Base-by-base conservation (phyloP, 1,140 invertebrate species). In the Panagrolaimus sp. region DNA sequence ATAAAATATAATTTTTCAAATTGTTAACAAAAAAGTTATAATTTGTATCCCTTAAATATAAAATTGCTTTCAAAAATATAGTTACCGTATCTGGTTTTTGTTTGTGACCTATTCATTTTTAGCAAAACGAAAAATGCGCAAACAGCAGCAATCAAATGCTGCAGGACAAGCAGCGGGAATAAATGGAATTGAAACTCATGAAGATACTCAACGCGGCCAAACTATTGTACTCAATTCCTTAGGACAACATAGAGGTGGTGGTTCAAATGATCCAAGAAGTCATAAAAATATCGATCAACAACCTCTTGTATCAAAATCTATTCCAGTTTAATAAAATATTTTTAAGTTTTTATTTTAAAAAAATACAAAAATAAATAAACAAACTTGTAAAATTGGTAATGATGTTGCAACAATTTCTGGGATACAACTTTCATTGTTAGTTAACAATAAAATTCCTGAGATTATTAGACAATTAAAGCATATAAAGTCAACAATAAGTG, bases 171-270 rank as follows among this genome's bases (percentile, higher is more conserved):
- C 16, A 14, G 27, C 16, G 9, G 48, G 45, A 64, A 9, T 11
- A 20, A 25, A 27, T 16, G 51, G 63, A 42, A 45, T 38, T 57
- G 66, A 16, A 47, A 16, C 45, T 47, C 20, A 63, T 47, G 20
- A 48, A 63, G 51, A 69, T 71, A 61, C n/a, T 23, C 63, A 57
- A 25, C 62, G 70, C 11, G 63, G 61, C 5, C 73, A 81, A 57
- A 76, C 78, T 1, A 79, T 79, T 42, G 78, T 79, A 27, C 69
- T 79, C 67, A 79, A 79, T 51, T 75, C 76, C 1, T 72, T 80
- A 47, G 45, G 48, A 11, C 38, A n/a, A 51, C 27, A 47, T 23
- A 66, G 43, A 65, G 63, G 63, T 1, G 23, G 20, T 61, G 48
- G 25, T 68, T 42, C 14, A n/a, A 27, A 20, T 11, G 51, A 57